These are phyloP conservation scores for Pelagia noctiluca DNA, from an alignment of 30 jellyfish, hydroid and myxozoan species.

Conservation along the genomic window DNA sequence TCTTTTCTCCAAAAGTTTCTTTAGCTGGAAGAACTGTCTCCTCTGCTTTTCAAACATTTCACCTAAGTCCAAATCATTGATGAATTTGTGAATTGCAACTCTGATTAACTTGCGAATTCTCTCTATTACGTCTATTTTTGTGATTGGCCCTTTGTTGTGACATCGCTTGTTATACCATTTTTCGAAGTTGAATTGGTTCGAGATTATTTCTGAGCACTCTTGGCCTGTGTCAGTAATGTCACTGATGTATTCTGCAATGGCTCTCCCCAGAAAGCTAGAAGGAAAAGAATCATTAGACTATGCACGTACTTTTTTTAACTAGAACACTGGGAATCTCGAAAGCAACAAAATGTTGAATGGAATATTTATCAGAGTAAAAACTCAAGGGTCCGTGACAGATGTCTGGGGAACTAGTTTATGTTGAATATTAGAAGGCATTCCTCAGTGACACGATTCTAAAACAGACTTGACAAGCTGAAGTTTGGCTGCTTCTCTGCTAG, in stretches of 20 bases:
- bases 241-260: conserved; percentile 62
- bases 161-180: conserved; percentile 62
- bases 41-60: conserved; percentile 27
- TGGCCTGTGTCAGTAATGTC: conserved; percentile 51
- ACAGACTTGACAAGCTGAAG: background rate
- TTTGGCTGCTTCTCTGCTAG: conserved; percentile 16
- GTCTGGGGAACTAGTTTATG: conserved; percentile 4
- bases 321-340: no score
- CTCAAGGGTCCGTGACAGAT: background rate
- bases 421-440: background rate
- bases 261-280: conserved; percentile 76
- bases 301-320: no score
- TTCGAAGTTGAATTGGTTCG: conserved; percentile 59
- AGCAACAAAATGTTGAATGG: no score
- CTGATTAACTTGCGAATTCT: conserved; percentile 6
- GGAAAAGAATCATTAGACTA: no score
- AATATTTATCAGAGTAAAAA: background rate
- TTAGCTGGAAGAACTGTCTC: conserved; percentile 78
- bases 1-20: conserved; percentile 39
- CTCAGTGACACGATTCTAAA: background rate
- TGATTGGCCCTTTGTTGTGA: background rate
- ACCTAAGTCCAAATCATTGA: conserved; percentile 42
- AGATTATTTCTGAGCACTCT: conserved; percentile 20
- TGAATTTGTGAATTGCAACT: background rate
- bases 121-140: conserved; percentile 47